phyloP scores from a whole-genome alignment of 2,888 invertebrate species.

The Exephanes ischioxanthus region DNA sequence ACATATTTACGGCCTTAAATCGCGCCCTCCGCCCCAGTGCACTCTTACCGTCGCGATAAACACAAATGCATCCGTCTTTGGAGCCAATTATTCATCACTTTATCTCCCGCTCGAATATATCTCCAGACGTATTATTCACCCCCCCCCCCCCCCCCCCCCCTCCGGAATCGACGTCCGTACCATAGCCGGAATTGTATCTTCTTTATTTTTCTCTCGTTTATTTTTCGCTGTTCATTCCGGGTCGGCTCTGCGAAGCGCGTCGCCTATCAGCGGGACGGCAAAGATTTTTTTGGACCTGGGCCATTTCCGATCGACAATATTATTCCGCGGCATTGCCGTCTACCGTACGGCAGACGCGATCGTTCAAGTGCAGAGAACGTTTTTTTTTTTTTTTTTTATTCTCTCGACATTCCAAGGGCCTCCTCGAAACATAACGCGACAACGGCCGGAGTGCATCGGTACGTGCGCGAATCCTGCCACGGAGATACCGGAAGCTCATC shows the following conservation, averaged over 20 bases:
- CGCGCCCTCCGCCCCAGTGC: constrained; percentile 65
- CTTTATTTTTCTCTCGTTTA: constrained; percentile 27
- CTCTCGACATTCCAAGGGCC: constrained; percentile 17
- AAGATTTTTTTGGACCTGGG: constrained; percentile 60
- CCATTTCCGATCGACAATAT: constrained; percentile 69
- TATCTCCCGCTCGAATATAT: constrained; percentile 25
- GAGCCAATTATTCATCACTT: constrained; percentile 42
- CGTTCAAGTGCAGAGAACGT: not conserved
- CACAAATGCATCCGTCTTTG: constrained; percentile 1
- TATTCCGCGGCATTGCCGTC: constrained; percentile 60
- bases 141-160: not conserved
- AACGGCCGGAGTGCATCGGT: constrained; percentile 5
- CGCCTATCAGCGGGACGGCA: constrained; percentile 19
- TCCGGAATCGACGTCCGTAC: not conserved
- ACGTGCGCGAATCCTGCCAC: constrained; percentile 1
- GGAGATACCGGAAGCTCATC: constrained; percentile 29
- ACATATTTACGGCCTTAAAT: constrained; percentile 79
- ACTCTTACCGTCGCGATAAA: not conserved
- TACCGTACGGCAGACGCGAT: constrained; percentile 35
- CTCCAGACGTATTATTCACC: constrained; percentile 36
- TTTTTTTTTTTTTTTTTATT: constrained; percentile 2
- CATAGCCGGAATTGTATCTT: not conserved
- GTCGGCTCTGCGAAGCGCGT: constrained; percentile 9
- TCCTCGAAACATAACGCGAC: constrained; percentile 40
- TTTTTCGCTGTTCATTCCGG: constrained; percentile 16